A percentile compares a stretch with the other conserved stretches of the same genome.
Evolutionary conservation across 64 coral and sea anemone species (phyloP).

Genomic region (Porites australiensis): DNA sequence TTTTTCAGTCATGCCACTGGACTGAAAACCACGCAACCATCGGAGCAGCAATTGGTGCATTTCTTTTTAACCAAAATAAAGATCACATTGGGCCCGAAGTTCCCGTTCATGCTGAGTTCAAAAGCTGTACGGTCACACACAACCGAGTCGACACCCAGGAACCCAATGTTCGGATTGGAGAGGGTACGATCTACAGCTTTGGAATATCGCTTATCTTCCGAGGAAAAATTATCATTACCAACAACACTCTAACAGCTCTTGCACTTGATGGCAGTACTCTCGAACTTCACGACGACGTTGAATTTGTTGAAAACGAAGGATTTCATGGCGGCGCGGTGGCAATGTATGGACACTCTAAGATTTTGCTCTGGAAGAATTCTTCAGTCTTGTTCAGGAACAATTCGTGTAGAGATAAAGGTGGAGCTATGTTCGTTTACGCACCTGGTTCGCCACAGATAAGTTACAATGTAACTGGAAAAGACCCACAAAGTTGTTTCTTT

Average conservation of each 20-base stretch:
- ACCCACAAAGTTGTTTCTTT: constrained; percentile 67
- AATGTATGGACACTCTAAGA: constrained; percentile 74
- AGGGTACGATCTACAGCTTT: constrained; percentile 73
- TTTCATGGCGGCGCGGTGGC: constrained; percentile 59
- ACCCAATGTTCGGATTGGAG: constrained; percentile 30
- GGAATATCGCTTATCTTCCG: constrained; percentile 68
- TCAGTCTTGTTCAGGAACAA: constrained; percentile 58
- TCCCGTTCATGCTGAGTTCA: constrained; percentile 40
- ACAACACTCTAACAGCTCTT: constrained; percentile 78
- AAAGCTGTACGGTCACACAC: constrained; percentile 25
- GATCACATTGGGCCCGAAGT: constrained; percentile 48
- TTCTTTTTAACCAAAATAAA: constrained; percentile 60
- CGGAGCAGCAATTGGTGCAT: constrained; percentile 64
- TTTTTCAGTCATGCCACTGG: constrained; percentile 67
- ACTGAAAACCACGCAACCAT: constrained; percentile 49
- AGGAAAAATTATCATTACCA: constrained; percentile 45
- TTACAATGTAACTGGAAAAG: neutral
- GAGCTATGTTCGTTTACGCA: constrained; percentile 67
- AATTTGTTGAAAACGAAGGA: constrained; percentile 65
- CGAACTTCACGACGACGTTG: constrained; percentile 53
- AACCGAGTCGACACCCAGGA: constrained; percentile 15
- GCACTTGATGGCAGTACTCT: constrained; percentile 58
- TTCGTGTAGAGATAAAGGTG: constrained; percentile 35
- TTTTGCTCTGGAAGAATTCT: constrained; percentile 66
- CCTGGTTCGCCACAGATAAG: constrained; percentile 45